Conservation (phyloP, 2,888 invertebrate species). For the Lacanobia oleracea region DNA sequence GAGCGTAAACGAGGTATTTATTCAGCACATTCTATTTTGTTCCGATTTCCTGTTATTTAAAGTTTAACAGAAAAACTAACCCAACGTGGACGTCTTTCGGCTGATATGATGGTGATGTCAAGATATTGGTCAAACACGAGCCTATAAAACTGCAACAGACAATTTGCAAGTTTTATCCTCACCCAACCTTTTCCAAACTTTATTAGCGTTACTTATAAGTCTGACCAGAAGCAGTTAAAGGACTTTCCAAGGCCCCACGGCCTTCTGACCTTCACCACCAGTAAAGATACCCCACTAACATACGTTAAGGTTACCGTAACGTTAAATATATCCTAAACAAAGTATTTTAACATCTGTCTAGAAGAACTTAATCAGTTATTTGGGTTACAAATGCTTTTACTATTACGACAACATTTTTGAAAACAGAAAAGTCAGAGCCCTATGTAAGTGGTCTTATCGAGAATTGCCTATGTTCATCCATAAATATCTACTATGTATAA, state of each 20-base stretch:
- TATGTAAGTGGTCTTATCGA: constrained; percentile 8
- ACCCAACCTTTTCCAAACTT: background rate
- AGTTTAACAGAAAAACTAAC: too few relatives aligned
- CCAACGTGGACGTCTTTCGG: too few relatives aligned
- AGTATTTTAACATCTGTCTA: background rate
- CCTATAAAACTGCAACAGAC: too few relatives aligned
- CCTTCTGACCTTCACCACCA: constrained; percentile 1
- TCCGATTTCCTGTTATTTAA: too few relatives aligned
- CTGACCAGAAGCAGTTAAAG: background rate
- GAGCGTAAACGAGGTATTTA: too few relatives aligned
- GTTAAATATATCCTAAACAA: too few relatives aligned
- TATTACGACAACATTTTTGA: background rate
- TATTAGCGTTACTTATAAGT: background rate
- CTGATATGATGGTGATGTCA: too few relatives aligned
- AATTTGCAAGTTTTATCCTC: too few relatives aligned
- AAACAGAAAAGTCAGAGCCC: background rate
- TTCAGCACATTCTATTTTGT: too few relatives aligned
- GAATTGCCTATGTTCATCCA: background rate
- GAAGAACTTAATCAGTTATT: background rate
- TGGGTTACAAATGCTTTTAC: background rate
- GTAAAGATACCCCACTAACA: background rate
- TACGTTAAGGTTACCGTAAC: background rate
- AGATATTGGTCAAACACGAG: too few relatives aligned
- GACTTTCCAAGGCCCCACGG: constrained; percentile 10
- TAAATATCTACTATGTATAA: background rate